These are phyloP conservation scores for Lepidurus couesii DNA, from an alignment of 1,140 invertebrate genomes.

Conservation along the genomic window DNA sequence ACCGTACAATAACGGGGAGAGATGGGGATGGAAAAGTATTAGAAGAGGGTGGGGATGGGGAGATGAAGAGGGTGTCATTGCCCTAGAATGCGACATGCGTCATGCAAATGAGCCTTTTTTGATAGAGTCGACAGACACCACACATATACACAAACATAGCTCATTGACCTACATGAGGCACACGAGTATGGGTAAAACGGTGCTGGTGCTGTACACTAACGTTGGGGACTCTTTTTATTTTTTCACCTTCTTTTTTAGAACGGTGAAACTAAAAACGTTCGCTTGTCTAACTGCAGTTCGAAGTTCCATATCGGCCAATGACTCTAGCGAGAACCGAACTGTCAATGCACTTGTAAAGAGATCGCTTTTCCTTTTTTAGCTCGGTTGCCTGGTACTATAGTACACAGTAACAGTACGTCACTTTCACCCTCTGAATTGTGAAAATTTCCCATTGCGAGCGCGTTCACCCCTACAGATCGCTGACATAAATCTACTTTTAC, in stretches of 20 bases:
- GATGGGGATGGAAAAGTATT: neutral
- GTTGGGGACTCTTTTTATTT: neutral
- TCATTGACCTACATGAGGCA: neutral
- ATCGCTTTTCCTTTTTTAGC: neutral
- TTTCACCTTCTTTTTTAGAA: neutral
- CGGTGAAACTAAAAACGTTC: neutral
- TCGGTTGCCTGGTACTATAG: neutral
- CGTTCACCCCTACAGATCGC: neutral
- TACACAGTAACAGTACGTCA: conserved; percentile 14
- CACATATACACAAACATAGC: conserved; percentile 13
- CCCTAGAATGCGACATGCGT: conserved; percentile 21
- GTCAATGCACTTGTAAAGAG: neutral
- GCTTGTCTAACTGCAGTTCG: neutral
- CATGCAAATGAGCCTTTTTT: neutral
- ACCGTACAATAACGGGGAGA: neutral
- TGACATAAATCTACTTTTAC: neutral
- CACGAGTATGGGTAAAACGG: neutral
- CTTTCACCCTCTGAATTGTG: neutral
- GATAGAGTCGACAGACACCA: neutral
- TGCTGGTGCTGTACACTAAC: neutral
- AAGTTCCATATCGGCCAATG: neutral
- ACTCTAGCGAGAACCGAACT: neutral
- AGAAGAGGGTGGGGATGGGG: neutral
- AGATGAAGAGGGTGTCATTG: conserved; percentile 16
- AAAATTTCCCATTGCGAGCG: neutral